These are phyloP conservation scores for Micromussa lordhowensis DNA, from an alignment of 92 coral and sea anemone species.

Conservation along the genomic window DNA sequence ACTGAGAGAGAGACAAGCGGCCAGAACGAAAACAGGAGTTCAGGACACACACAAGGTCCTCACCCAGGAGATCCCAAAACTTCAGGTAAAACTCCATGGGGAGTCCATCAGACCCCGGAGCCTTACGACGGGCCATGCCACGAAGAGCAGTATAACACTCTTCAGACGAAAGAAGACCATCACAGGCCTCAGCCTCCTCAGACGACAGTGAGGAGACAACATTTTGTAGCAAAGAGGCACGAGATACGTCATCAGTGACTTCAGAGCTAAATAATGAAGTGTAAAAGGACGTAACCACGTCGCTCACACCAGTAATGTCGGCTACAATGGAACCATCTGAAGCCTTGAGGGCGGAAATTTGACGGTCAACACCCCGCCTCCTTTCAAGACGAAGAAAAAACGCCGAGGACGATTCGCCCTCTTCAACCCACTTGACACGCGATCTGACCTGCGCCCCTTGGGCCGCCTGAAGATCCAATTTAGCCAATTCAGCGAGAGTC, in stretches of 20 bases:
- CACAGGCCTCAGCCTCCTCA: neutral
- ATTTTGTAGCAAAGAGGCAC: neutral
- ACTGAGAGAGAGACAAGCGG: neutral
- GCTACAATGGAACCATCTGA: neutral
- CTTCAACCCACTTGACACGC: slow-evolving; percentile 1
- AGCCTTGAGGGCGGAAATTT: neutral
- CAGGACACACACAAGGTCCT: neutral
- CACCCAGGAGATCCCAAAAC: neutral
- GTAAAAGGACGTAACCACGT: neutral
- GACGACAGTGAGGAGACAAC: neutral
- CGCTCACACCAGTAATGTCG: neutral
- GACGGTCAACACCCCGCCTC: neutral
- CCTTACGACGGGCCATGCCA: slow-evolving; percentile 7
- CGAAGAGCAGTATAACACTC: slow-evolving; percentile 6
- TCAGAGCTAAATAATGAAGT: neutral
- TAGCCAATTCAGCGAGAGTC: neutral
- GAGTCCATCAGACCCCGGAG: neutral
- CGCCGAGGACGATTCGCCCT: neutral
- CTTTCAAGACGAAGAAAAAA: neutral
- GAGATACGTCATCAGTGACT: neutral
- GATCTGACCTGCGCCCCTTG: neutral
- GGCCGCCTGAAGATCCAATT: neutral
- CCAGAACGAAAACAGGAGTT: neutral
- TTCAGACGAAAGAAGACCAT: slow-evolving; percentile 12
- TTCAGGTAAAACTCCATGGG: neutral